phyloP scores from a whole-genome alignment of 2,888 invertebrate species.

The Drosophila niveifrons region DNA sequence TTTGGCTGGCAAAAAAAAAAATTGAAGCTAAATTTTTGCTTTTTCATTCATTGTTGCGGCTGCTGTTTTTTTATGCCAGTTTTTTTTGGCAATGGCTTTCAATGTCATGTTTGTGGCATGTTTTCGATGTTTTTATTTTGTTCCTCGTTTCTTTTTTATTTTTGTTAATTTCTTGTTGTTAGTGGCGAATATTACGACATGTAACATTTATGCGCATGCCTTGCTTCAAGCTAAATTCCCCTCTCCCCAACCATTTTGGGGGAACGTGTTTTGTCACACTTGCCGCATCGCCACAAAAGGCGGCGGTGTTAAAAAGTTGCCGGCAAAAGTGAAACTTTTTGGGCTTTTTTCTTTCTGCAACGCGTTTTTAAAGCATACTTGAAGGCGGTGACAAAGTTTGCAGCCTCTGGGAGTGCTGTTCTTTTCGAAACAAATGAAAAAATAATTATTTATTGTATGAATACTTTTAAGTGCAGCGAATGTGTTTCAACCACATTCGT shows the following conservation, averaged over 20 bases:
- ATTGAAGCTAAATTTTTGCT: constrained; percentile 35
- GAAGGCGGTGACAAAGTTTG: constrained; percentile 46
- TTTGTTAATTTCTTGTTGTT: constrained; percentile 50
- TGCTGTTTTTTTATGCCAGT: constrained; percentile 26
- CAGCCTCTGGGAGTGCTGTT: constrained; percentile 20
- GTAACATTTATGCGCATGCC: constrained; percentile 67
- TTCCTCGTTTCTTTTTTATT: constrained; percentile 7
- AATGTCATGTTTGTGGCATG: constrained; percentile 73
- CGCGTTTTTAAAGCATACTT: constrained; percentile 40
- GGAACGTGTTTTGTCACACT: constrained; percentile 45
- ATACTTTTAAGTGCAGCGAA: neutral
- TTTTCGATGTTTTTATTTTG: constrained; percentile 41
- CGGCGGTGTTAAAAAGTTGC: constrained; percentile 43
- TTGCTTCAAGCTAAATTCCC: constrained; percentile 38
- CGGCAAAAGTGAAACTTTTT: constrained; percentile 48
- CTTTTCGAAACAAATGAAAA: neutral
- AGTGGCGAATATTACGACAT: constrained; percentile 71
- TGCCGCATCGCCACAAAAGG: constrained; percentile 47
- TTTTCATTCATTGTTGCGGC: constrained; percentile 52
- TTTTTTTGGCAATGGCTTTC: constrained; percentile 66
- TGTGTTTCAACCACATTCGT: neutral
- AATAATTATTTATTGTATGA: constrained; percentile 2
- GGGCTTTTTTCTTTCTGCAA: constrained; percentile 12
- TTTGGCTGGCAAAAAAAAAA: constrained; percentile 43
- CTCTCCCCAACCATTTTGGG: constrained; percentile 4